Conservation (phyloP, 2,113 vertebrate genomes). For the Ameiurus melas region DNA sequence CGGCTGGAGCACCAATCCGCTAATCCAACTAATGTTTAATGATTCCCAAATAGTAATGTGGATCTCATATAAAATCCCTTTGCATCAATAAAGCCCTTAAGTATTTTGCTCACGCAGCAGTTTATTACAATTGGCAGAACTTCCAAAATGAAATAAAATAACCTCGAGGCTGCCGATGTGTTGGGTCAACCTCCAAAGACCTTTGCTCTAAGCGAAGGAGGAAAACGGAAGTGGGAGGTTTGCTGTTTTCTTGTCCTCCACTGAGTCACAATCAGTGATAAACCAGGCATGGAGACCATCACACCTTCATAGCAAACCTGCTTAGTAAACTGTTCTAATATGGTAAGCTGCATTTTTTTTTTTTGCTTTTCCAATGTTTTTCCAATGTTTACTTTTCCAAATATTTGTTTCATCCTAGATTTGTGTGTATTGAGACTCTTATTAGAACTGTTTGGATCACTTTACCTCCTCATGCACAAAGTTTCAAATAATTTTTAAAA, state of each 20-base stretch:
- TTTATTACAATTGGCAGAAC: neutral
- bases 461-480: neutral
- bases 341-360: conserved; percentile 18
- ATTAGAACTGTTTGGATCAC: neutral
- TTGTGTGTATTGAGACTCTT: neutral
- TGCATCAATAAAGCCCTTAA: neutral
- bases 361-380: neutral
- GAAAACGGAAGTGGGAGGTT: neutral
- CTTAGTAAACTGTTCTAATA: neutral
- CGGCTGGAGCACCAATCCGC: conserved; percentile 67
- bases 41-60: neutral
- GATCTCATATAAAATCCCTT: neutral
- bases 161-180: neutral
- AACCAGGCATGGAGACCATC: neutral
- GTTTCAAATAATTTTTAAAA: neutral
- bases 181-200: conserved; percentile 10
- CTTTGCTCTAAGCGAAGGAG: conserved; percentile 30
- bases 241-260: neutral
- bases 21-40: neutral
- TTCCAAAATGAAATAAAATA: neutral
- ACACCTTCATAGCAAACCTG: neutral
- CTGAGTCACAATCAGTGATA: neutral
- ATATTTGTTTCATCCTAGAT: neutral
- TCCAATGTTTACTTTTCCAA: too few species aligned
- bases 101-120: neutral